phyloP scores from a whole-genome alignment of 1,140 invertebrate genomes.

The Temnothorax curvispinosus region DNA sequence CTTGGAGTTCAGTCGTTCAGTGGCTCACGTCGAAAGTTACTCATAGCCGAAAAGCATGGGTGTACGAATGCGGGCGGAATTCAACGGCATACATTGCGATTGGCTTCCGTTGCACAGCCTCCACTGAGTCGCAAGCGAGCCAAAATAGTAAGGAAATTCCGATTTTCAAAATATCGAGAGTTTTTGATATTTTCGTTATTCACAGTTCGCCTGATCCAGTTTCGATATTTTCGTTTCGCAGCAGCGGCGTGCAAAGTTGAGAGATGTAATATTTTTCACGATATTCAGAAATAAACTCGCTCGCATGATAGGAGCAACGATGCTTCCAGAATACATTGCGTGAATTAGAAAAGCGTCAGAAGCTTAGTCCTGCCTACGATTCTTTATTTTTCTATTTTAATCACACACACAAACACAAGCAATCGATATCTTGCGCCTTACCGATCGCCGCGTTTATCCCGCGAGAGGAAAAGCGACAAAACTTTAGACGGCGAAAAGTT shows the following conservation, averaged over 20 bases:
- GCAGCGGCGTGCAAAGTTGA: not conserved
- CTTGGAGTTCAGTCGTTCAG: conserved; percentile 38
- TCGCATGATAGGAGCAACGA: not conserved
- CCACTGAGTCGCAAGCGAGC: not conserved
- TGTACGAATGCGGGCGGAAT: conserved; percentile 4
- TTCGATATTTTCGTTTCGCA: conserved; percentile 6
- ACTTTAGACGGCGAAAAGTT: conserved; percentile 65
- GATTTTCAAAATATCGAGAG: conserved; percentile 7
- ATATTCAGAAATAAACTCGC: not conserved
- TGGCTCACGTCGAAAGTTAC: conserved; percentile 48
- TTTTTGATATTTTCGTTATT: conserved; percentile 26
- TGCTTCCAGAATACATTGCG: not conserved
- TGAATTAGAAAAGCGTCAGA: not conserved
- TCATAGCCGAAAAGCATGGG: conserved; percentile 24
- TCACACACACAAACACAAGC: not conserved
- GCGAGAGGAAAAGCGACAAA: conserved; percentile 56
- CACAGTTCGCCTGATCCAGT: conserved; percentile 3
- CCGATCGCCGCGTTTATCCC: conserved; percentile 27
- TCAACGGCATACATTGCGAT: not conserved
- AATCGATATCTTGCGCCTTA: not conserved
- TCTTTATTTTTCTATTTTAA: not conserved
- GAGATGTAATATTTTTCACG: conserved; percentile 12
- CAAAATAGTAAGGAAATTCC: conserved; percentile 22
- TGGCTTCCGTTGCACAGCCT: not conserved
- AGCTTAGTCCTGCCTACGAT: not conserved